Evolutionary conservation across 1,140 invertebrate genomes (phyloP).

Genomic region (Rhyzopertha dominica): DNA sequence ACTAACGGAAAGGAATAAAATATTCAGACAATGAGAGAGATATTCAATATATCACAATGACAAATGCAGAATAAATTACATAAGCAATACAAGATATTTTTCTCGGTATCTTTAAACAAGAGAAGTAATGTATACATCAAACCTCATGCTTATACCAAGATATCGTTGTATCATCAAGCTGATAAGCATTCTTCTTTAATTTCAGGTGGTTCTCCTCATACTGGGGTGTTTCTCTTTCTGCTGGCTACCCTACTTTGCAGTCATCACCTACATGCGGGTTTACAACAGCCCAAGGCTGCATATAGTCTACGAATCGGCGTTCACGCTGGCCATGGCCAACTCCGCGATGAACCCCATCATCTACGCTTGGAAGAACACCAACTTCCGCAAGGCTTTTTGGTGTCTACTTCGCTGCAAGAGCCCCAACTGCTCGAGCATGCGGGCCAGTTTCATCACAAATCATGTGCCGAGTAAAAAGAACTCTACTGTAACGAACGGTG

Average conservation of each 20-base stretch:
- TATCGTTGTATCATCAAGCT: no score
- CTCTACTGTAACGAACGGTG: constrained; percentile 19
- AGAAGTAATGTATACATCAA: no score
- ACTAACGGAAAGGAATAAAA: no score
- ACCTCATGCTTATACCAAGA: no score
- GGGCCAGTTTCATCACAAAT: constrained; percentile 38
- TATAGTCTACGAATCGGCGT: constrained; percentile 60
- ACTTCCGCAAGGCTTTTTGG: constrained; percentile 63
- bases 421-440: constrained; percentile 36
- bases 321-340: constrained; percentile 67
- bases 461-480: constrained; percentile 36
- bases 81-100: no score
- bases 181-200: constrained; percentile 24
- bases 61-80: no score
- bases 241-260: constrained; percentile 69
- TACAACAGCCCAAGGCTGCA: constrained; percentile 48
- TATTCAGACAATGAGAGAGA: no score
- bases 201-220: constrained; percentile 66
- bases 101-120: no score
- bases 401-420: constrained; percentile 58
- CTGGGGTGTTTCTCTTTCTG: constrained; percentile 69
- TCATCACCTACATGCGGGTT: constrained; percentile 57
- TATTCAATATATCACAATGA: no score
- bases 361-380: constrained; percentile 76
- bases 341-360: constrained; percentile 73